Evolutionary conservation across 2,888 invertebrate genomes (phyloP).

Genomic region (Eupithecia pulchellata): DNA sequence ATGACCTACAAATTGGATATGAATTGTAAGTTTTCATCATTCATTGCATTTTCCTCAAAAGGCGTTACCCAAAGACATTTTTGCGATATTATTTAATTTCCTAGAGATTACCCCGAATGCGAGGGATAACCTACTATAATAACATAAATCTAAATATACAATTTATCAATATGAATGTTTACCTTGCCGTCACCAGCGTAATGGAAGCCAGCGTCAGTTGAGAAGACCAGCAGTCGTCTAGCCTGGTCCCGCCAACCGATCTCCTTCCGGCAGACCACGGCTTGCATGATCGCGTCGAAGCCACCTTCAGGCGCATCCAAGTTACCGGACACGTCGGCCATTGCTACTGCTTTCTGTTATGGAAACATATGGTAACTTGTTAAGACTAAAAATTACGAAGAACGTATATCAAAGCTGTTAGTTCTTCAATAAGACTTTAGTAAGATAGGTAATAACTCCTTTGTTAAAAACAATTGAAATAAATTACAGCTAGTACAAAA

Average conservation of each 20-base stretch:
- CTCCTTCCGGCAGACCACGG: constrained; percentile 94
- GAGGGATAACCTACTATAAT: too few relatives aligned
- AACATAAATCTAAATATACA: too few relatives aligned
- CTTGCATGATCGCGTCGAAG: constrained; percentile 99
- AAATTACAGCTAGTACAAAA: too few relatives aligned
- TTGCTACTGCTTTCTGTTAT: constrained; percentile 88
- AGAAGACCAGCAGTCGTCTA: constrained; percentile 96
- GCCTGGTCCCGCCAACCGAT: constrained; percentile 98
- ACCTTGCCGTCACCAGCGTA: constrained; percentile 99
- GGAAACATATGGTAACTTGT: neutral
- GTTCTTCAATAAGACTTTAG: too few relatives aligned
- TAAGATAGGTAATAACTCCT: too few relatives aligned
- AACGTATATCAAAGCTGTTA: too few relatives aligned
- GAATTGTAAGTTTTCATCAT: neutral
- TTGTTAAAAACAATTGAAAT: too few relatives aligned
- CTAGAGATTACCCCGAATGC: too few relatives aligned
- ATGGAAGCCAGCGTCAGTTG: constrained; percentile 99
- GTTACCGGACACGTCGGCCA: constrained; percentile 97
- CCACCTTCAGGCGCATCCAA: constrained; percentile 99
- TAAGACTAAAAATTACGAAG: too few relatives aligned
- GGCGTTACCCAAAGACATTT: too few relatives aligned
- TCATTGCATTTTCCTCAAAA: neutral
- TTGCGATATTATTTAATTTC: too few relatives aligned
- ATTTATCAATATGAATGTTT: constrained; percentile 48
- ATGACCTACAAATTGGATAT: neutral